Conservation (phyloP, 1,140 invertebrate species). For the Lethocerus indicus region DNA sequence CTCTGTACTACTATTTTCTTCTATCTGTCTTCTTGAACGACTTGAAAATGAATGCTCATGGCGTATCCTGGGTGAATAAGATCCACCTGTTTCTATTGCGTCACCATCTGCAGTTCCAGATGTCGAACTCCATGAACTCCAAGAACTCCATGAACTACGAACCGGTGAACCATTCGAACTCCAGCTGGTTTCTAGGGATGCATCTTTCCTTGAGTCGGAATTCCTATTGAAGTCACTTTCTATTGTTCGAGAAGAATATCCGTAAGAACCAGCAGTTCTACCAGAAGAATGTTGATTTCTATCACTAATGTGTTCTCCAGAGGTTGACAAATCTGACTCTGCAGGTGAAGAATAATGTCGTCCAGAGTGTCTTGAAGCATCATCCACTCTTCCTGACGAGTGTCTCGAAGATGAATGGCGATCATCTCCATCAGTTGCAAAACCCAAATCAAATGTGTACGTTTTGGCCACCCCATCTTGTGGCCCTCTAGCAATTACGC, state of each 20-base stretch:
- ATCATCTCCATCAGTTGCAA: neutral
- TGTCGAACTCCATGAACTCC: constrained; percentile 1
- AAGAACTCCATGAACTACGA: neutral
- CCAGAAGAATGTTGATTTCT: too few relatives aligned
- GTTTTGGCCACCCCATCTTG: constrained; percentile 16
- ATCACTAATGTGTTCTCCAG: too few relatives aligned
- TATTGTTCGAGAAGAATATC: too few relatives aligned
- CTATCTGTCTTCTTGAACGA: constrained; percentile 1
- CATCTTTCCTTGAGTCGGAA: too few relatives aligned
- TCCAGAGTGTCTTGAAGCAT: neutral
- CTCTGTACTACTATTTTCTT: constrained; percentile 16
- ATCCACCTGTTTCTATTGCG: neutral
- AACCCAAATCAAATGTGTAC: constrained; percentile 15
- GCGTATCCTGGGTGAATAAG: neutral
- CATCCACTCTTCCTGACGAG: neutral
- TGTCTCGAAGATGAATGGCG: neutral
- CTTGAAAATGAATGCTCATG: neutral
- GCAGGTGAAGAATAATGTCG: too few relatives aligned
- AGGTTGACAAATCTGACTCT: too few relatives aligned
- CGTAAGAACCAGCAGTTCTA: too few relatives aligned
- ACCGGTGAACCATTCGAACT: too few relatives aligned
- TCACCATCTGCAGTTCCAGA: constrained; percentile 6
- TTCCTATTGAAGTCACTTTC: too few relatives aligned
- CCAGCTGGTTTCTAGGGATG: too few relatives aligned
- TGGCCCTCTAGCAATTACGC: constrained; percentile 13